Evolutionary conservation across 2,888 invertebrate genomes (phyloP).

Genomic region (Halictus quadricinctus): DNA sequence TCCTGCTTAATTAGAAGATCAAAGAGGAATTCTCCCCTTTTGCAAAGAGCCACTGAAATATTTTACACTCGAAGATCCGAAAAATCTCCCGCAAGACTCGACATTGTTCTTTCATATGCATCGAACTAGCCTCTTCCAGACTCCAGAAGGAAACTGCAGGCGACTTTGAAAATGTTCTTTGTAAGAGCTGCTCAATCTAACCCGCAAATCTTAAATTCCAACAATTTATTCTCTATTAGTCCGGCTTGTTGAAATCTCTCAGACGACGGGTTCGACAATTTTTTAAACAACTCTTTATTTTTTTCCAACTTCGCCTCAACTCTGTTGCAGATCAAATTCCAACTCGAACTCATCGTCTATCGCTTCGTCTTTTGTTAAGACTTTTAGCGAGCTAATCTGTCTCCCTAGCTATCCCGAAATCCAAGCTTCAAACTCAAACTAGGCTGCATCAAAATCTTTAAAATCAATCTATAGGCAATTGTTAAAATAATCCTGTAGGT

Average conservation of each 20-base stretch:
- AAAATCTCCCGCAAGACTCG: neutral
- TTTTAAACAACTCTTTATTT: too few relatives aligned
- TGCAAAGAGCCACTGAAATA: neutral
- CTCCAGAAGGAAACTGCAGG: neutral
- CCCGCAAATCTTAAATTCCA: neutral
- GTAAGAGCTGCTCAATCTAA: neutral
- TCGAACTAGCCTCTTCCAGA: neutral
- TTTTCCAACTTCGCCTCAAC: too few relatives aligned
- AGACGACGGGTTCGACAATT: too few relatives aligned
- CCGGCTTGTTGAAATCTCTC: neutral
- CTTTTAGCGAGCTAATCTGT: too few relatives aligned
- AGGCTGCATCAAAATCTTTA: too few relatives aligned
- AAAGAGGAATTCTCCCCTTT: neutral
- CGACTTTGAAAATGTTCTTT: neutral
- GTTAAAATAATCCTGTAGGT: too few relatives aligned
- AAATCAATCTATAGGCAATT: too few relatives aligned
- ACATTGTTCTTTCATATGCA: neutral
- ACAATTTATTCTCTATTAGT: neutral
- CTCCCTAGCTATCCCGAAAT: too few relatives aligned
- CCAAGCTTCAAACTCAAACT: too few relatives aligned
- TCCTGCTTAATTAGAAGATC: conserved; percentile 1
- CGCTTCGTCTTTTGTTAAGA: neutral
- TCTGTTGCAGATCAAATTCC: neutral
- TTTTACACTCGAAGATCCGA: neutral
- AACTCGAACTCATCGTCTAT: neutral